Evolutionary conservation across 2,888 invertebrate genomes (phyloP), one percentile per base, ranked within the genome.

Genomic region (Drosophila quasianomalipes): DNA sequence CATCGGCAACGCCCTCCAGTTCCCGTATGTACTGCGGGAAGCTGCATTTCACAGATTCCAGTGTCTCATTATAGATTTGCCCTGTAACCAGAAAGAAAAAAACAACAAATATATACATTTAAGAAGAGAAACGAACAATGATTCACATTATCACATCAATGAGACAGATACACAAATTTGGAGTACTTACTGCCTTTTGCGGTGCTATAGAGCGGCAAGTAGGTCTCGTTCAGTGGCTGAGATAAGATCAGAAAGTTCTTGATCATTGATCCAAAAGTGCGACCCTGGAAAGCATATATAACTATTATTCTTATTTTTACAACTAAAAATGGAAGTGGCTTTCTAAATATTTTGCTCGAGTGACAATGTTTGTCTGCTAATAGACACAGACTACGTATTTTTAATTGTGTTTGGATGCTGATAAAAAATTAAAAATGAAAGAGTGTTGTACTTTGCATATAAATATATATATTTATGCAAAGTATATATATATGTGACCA

Each of bases 11-110:
- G 10, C 98, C 98, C 92, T 97, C 95, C 49, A 98, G 94, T 93
- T 98, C 98, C 72, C 95, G 95, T 3, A 98, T 94, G 90, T 98
- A 98, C 87, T 97, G 96, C 0, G 98, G 97, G 93, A 95, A 97
- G 82, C 96, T 95, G 58, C 94, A 93, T 82, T 95, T 95, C 80
- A 96, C 96, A 74, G 95, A 95, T 5, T 94, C 94, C 53, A 98
- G 94, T 0, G 97, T 97, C 66, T 95, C 96, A 33, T 97, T 96
- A 89, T 97, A 98, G 1, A 96, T 95, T 71, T 94, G 92, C 74
- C 86, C 93, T 94, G 68, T 4, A 73, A 72, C 51, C 22, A 7
- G 16, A 26, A 62, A 61, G 62, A 68, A 1, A 49, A 59, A 2
- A n/a, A 30, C 28, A 26, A 49, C 7, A 19, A n/a, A 47, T 4